These are phyloP conservation scores for Montipora capricornis DNA, from an alignment of 64 coral and sea anemone species.

Conservation along the genomic window DNA sequence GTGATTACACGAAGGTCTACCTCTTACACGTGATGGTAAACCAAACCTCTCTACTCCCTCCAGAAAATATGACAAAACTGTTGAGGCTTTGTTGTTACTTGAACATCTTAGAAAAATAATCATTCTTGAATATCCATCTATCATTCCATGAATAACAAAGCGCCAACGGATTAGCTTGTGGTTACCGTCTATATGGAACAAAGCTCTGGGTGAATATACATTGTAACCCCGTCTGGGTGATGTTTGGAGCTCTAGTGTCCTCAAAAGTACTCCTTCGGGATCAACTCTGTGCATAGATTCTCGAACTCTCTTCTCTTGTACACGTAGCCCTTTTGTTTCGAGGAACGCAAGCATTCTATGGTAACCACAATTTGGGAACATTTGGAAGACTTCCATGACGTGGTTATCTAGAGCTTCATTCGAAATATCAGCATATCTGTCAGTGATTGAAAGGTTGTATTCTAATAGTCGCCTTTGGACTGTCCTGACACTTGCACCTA, in stretches of 20 bases:
- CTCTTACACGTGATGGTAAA: slow-evolving; percentile 20
- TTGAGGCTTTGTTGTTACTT: slow-evolving; percentile 32
- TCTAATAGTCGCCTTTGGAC: slow-evolving; percentile 36
- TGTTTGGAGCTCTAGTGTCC: slow-evolving; percentile 52
- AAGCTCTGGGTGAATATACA: slow-evolving; percentile 10
- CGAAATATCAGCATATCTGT: slow-evolving; percentile 31
- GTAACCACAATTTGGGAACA: slow-evolving; percentile 47
- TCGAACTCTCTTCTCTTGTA: slow-evolving; percentile 26
- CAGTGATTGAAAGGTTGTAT: slow-evolving; percentile 16
- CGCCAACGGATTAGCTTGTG: slow-evolving; percentile 36
- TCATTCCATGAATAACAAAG: slow-evolving; percentile 33
- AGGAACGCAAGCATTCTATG: slow-evolving; percentile 26
- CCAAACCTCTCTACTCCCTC: slow-evolving; percentile 15
- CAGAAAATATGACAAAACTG: slow-evolving; percentile 22
- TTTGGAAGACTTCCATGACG: slow-evolving; percentile 39
- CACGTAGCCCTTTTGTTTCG: neutral
- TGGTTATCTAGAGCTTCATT: slow-evolving; percentile 37
- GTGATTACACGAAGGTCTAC: slow-evolving; percentile 2
- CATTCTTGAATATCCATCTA: slow-evolving; percentile 43
- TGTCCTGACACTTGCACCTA: slow-evolving; percentile 33
- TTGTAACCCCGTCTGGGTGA: slow-evolving; percentile 24
- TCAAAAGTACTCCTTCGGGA: slow-evolving; percentile 16
- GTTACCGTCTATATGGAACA: slow-evolving; percentile 35
- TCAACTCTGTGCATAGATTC: slow-evolving; percentile 2
- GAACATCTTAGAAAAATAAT: slow-evolving; percentile 19